Evolutionary conservation across 2,888 invertebrate species (phyloP).

Genomic region (Macrosiphum euphorbiae): DNA sequence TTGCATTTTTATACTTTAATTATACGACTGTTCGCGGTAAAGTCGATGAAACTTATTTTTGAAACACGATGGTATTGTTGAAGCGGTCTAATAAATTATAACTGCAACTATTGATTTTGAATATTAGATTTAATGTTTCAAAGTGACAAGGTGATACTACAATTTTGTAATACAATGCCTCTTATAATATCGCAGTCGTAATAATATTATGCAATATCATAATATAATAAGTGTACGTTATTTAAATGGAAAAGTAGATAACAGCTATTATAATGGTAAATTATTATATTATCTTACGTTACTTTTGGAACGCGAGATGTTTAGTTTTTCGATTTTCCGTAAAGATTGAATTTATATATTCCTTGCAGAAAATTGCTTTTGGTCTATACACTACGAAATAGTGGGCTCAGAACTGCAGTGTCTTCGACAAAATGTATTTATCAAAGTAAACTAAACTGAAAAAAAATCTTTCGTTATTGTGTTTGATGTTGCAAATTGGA

Average conservation of each 20-base stretch:
- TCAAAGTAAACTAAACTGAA: neutral
- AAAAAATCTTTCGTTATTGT: constrained; percentile 24
- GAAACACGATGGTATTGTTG: neutral
- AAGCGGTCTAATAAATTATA: neutral
- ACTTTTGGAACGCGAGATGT: neutral
- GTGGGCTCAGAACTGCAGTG: neutral
- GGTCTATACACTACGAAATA: neutral
- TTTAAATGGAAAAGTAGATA: neutral
- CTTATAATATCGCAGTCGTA: neutral
- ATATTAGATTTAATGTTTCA: neutral
- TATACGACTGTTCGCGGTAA: neutral
- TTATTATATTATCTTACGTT: neutral
- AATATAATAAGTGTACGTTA: neutral
- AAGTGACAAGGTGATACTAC: neutral
- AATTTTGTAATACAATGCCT: neutral
- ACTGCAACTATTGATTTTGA: neutral
- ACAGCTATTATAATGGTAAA: neutral
- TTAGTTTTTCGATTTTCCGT: constrained; percentile 39
- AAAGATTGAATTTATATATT: constrained; percentile 41
- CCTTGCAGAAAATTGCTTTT: constrained; percentile 22
- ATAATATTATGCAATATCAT: neutral
- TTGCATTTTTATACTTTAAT: neutral
- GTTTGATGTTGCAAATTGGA: constrained; percentile 48
- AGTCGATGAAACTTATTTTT: neutral
- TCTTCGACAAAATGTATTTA: constrained; percentile 39